Evolutionary conservation across 2,113 vertebrate species (phyloP), one percentile per base, ranked within the genome.

Genomic region (Hirundichthys speculiger): DNA sequence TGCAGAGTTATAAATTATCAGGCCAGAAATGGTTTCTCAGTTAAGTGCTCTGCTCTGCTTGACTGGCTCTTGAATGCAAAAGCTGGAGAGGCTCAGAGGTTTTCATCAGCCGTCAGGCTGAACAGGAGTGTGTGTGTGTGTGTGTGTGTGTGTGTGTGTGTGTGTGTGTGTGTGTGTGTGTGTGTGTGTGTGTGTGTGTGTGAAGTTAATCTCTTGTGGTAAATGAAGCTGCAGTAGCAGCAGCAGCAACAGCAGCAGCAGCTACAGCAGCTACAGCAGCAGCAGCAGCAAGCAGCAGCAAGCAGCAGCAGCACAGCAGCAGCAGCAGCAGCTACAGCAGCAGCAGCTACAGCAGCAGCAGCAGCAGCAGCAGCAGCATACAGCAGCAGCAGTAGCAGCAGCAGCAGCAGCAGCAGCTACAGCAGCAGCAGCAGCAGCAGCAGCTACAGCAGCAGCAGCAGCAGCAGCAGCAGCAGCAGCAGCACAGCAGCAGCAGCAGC

Each of bases 1-100:
- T 25, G 48, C 43, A 69, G 59, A 16, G 69, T 64, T 65, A 69
- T 82, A 73, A 78, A 82, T 79, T 69, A 79, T 78, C 55, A 62
- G 77, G 48, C 64, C 81, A 76, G 67, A 87, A 86, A 83, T 78
- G 72, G 59, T 50, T 41, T 83, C 50, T 72, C 55, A 58, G 48
- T 69, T 64, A n/a, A 60, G 67, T 74, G 66, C 72, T 60, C 56
- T 2, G 21, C 40, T 34, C 30, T 10, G 30, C 30, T 4, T 34
- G 6, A 34, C 30, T 34, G 30, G 30, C 30, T 34, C 30, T 34
- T 34, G 11, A 34, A 34, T 10, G 30, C 30, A n/a, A n/a, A n/a
- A n/a, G n/a, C n/a, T n/a, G n/a, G n/a, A n/a, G n/a, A n/a, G n/a
- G n/a, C n/a, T n/a, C n/a, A 1, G 5, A 34, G 30, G 30, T 34